Base-by-base conservation (phyloP, 2,113 vertebrate species). In the Lycocorax pyrrhopterus region DNA sequence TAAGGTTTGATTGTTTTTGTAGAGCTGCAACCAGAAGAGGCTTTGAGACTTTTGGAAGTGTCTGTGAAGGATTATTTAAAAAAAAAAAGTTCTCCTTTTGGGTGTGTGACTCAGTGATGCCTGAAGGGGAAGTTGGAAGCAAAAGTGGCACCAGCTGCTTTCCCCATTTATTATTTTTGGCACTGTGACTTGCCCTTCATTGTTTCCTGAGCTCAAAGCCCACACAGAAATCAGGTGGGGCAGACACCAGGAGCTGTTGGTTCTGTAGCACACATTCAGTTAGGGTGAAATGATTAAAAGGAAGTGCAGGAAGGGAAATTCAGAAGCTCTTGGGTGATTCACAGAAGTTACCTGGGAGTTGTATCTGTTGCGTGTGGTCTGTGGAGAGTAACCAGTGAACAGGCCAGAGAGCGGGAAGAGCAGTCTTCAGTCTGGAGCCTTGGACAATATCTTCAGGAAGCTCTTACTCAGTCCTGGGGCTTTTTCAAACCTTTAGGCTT, bases 101-200 rank as follows among this genome's bases (percentile, higher is more conserved):
- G 19, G 12, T 32, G 0, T 78, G 85, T 93, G 88, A 92, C 52
- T 93, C 25, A 19, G 3, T 90, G 76, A n/a, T 5, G 23, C 43
- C 52, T 12, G 1, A 64, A 74, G n/a, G 60, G 91, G 79, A 94
- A 93, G 32, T 49, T 84, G 85, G 64, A 93, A 92, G 75, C 79
- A 75, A 78, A 94, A 94, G 87, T 84, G 67, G 53, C 75, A 47
- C 72, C 86, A 90, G 86, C 72, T 94, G 76, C 56, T 86, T 93
- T 84, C 60, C 35, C 39, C 16, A 13, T 75, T 73, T 89, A 41
- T 69, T 68, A 41, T 53, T 92, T 90, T 64, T 74, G 69, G 44
- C 46, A 27, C 22, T 1, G 1, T 60, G 44, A 17, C 52, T 72
- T 84, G 60, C 37, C 22, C 47, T 87, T 81, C 6, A 1, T 75